Evolutionary conservation across 1,140 invertebrate species (phyloP).

Genomic region (Drosophila lowei): DNA sequence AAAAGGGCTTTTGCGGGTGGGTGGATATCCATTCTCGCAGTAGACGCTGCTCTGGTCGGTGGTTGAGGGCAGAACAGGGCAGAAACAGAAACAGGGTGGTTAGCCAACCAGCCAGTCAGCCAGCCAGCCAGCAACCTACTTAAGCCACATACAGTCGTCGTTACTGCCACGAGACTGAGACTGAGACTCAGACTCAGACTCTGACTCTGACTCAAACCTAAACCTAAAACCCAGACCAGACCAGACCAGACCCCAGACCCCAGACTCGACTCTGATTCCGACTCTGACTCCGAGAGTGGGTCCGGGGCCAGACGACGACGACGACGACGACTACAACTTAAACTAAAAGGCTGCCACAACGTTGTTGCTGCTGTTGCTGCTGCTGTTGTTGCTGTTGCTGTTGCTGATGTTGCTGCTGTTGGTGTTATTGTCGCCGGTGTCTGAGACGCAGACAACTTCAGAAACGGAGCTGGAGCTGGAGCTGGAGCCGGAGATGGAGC

Average conservation of each 20-base stretch:
- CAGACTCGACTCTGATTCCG: slow-evolving; percentile 3
- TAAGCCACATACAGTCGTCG: slow-evolving; percentile 33
- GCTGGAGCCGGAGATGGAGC: background rate
- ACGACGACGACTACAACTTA: slow-evolving; percentile 62
- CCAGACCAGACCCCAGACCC: no score
- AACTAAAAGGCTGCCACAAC: slow-evolving; percentile 74
- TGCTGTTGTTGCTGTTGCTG: slow-evolving; percentile 24
- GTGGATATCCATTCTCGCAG: slow-evolving; percentile 1
- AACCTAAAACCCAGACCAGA: no score
- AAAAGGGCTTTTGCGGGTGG: slow-evolving; percentile 20
- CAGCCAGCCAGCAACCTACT: slow-evolving; percentile 36
- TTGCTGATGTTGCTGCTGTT: slow-evolving; percentile 12
- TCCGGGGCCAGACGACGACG: slow-evolving; percentile 24
- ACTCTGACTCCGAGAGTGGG: slow-evolving; percentile 5
- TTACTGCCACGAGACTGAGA: slow-evolving; percentile 32
- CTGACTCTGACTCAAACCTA: background rate
- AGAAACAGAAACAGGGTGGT: slow-evolving; percentile 32
- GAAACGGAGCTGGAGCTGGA: slow-evolving; percentile 35
- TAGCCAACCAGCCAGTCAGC: slow-evolving; percentile 21
- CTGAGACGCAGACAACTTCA: slow-evolving; percentile 79
- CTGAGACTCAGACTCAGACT: slow-evolving; percentile 23
- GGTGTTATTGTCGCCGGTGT: slow-evolving; percentile 64
- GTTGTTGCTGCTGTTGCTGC: slow-evolving; percentile 35
- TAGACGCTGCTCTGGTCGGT: slow-evolving; percentile 20
- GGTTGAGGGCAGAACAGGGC: slow-evolving; percentile 21